These are phyloP conservation scores for Bradypodion pumilum DNA, from an alignment of 2,797 vertebrate genomes.

Conservation along the genomic window DNA sequence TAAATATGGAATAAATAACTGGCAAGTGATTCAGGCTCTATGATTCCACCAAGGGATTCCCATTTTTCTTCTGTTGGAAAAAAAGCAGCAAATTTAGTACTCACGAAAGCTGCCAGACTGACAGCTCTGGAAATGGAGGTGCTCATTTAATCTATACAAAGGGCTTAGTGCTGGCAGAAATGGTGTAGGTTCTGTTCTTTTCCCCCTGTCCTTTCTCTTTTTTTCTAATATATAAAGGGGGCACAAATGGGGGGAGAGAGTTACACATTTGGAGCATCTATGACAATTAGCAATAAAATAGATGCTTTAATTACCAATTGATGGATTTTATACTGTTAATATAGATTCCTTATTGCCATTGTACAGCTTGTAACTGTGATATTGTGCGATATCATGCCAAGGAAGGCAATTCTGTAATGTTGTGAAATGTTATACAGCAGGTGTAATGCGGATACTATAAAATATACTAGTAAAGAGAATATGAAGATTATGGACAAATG, in stretches of 20 bases:
- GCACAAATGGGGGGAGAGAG: not conserved
- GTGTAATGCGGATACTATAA: not conserved
- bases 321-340: slow-evolving; percentile 33
- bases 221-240: not conserved
- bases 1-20: slow-evolving; percentile 77
- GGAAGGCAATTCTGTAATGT: not conserved
- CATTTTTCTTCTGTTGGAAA: slow-evolving; percentile 36
- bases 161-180: not conserved
- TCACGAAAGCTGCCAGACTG: slow-evolving; percentile 67
- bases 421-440: not conserved
- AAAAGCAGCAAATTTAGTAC: slow-evolving; percentile 51
- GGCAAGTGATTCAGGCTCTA: slow-evolving; percentile 59
- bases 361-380: not conserved
- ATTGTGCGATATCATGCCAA: not conserved
- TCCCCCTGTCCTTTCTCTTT: not conserved
- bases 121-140: slow-evolving; percentile 46
- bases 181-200: fast-evolving
- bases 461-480: not conserved
- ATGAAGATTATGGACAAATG: not conserved
- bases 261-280: not conserved
- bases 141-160: slow-evolving; percentile 34
- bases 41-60: slow-evolving; percentile 60
- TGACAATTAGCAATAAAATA: slow-evolving; percentile 19
- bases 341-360: slow-evolving; percentile 9
- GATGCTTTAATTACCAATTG: slow-evolving; percentile 23